Conservation (phyloP, 2,113 vertebrate genomes). For the Otolemur garnettii region DNA sequence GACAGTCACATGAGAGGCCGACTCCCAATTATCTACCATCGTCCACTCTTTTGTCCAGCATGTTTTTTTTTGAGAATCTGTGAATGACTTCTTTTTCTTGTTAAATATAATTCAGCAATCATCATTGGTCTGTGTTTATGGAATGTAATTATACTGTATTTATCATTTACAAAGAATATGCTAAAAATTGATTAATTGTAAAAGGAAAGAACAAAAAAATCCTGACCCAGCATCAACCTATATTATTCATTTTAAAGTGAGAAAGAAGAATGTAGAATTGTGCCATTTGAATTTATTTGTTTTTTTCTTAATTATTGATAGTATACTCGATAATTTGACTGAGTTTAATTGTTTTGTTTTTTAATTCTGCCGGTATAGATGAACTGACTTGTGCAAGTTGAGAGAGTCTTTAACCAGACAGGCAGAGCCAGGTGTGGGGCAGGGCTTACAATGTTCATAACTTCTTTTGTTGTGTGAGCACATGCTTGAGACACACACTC, state of each 20-base stretch:
- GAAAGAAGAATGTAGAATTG: not conserved
- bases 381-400: not conserved
- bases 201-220: not conserved
- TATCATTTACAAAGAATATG: not conserved
- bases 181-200: not conserved
- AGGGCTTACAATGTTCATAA: not conserved
- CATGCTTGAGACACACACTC: not conserved
- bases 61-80: not conserved
- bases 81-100: slow-evolving; percentile 33
- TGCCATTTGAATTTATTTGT: slow-evolving; percentile 17
- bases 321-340: not conserved
- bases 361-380: not conserved
- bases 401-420: not conserved
- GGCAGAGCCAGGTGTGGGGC: not conserved
- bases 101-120: not conserved
- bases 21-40: not conserved
- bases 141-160: slow-evolving; percentile 30
- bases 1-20: not conserved
- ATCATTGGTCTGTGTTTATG: slow-evolving; percentile 7
- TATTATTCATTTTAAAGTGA: slow-evolving; percentile 44
- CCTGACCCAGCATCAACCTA: not conserved
- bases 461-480: not conserved
- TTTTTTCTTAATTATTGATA: slow-evolving; percentile 2
- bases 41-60: not conserved
- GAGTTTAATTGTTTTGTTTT: not conserved